Percentiles rank a stretch among this genome's conserved stretches.
Conservation (phyloP, 2,888 invertebrate species). For the Tipula vernalis region DNA sequence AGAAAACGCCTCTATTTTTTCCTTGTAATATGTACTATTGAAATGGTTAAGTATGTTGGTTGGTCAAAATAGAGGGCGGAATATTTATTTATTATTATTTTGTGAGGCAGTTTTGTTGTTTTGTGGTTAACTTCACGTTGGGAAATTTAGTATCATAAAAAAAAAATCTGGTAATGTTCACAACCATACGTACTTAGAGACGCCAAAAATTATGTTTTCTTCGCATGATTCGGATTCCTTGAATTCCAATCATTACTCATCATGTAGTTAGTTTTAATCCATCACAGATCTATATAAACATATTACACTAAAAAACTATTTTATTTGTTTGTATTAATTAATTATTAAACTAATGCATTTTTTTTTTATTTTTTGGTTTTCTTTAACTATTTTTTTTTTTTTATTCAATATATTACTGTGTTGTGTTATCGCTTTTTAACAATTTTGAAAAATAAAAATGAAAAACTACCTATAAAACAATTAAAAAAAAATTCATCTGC, state of each 20-base stretch:
- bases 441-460: background rate
- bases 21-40: too few relatives aligned
- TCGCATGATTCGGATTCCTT: background rate
- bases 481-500: slow-evolving; percentile 6
- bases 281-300: background rate
- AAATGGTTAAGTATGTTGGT: too few relatives aligned
- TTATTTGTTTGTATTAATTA: background rate
- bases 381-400: background rate
- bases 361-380: slow-evolving; percentile 15
- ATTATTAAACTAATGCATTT: slow-evolving; percentile 13
- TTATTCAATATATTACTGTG: background rate
- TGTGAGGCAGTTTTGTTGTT: too few relatives aligned
- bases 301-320: background rate
- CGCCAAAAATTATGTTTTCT: background rate
- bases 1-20: too few relatives aligned
- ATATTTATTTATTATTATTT: too few relatives aligned
- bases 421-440: slow-evolving; percentile 7
- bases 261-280: background rate
- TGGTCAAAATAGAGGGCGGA: too few relatives aligned
- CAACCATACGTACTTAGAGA: too few relatives aligned
- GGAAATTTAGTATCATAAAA: too few relatives aligned
- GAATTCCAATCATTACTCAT: background rate
- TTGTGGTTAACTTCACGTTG: too few relatives aligned
- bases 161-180: too few relatives aligned
- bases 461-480: background rate